A percentile compares a stretch with the other conserved stretches of the same genome.
These are phyloP conservation scores for Cryptophagus acutangulus DNA, from an alignment of 2,888 invertebrate genomes.

Conservation along the genomic window DNA sequence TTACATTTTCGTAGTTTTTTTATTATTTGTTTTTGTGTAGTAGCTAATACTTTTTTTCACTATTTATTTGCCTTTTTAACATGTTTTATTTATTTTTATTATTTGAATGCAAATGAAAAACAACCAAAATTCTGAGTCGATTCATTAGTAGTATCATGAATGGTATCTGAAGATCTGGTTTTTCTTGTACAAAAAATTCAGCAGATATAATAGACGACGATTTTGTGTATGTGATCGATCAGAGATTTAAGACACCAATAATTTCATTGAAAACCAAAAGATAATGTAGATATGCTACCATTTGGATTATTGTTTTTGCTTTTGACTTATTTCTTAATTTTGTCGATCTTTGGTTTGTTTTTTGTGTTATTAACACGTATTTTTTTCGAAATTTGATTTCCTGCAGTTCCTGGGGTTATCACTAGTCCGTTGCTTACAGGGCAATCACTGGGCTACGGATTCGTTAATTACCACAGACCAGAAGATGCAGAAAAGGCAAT, in stretches of 20 bases:
- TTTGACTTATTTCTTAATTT: neutral
- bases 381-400: conserved; percentile 38
- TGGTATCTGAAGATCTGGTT: too few relatives aligned
- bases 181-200: too few relatives aligned
- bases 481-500: conserved; percentile 99
- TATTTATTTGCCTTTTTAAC: neutral
- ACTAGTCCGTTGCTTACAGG: conserved; percentile 61
- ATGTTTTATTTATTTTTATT: neutral
- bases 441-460: conserved; percentile 98
- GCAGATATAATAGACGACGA: too few relatives aligned
- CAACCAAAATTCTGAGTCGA: too few relatives aligned
- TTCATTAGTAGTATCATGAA: too few relatives aligned
- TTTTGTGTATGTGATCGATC: too few relatives aligned
- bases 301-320: too few relatives aligned
- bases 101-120: neutral
- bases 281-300: too few relatives aligned
- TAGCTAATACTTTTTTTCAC: neutral
- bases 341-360: conserved; percentile 24
- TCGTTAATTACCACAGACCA: conserved; percentile 97
- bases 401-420: conserved; percentile 48
- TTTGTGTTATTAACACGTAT: conserved; percentile 38
- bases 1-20: too few relatives aligned
- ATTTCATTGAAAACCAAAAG: too few relatives aligned
- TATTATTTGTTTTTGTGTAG: neutral
- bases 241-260: too few relatives aligned